Percentiles rank a stretch among this genome's conserved stretches.
Evolutionary conservation across 2,113 vertebrate genomes (phyloP).

Genomic region (Pelobates fuscus): DNA sequence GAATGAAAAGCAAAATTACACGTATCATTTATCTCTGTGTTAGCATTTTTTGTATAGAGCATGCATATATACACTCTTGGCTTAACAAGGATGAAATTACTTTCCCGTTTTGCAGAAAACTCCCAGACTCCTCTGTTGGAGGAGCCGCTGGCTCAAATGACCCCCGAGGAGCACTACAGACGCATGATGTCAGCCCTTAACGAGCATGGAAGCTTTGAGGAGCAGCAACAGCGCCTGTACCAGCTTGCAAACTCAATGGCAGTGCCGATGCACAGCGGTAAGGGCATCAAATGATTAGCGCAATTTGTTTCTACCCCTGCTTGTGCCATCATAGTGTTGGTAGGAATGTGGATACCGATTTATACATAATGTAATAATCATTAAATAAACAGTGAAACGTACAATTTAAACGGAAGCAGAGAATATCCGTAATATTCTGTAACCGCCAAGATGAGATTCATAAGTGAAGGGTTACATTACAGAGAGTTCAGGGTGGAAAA

Average conservation of each 20-base stretch:
- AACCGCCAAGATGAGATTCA: too few relatives aligned
- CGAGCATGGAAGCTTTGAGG: conserved; percentile 85
- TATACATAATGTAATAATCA: too few relatives aligned
- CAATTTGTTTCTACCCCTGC: too few relatives aligned
- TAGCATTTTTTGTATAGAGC: neutral
- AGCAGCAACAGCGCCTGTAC: conserved; percentile 92
- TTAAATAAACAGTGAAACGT: too few relatives aligned
- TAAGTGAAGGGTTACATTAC: too few relatives aligned
- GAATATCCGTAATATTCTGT: too few relatives aligned
- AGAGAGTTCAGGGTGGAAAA: too few relatives aligned
- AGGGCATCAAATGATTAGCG: conserved; percentile 19
- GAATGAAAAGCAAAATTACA: too few relatives aligned
- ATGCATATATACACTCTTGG: too few relatives aligned
- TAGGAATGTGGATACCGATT: too few relatives aligned
- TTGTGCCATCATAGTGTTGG: too few relatives aligned
- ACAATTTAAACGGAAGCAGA: too few relatives aligned
- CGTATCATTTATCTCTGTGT: neutral
- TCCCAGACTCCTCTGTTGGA: conserved; percentile 81
- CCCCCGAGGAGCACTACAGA: conserved; percentile 93
- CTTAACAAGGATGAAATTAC: neutral
- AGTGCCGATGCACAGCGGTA: conserved; percentile 84
- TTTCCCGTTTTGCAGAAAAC: conserved; percentile 70
- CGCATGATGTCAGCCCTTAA: conserved; percentile 91
- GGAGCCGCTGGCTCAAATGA: conserved; percentile 83
- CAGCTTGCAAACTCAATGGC: conserved; percentile 92